A percentile compares a stretch with the other conserved stretches of the same genome.
Conservation (phyloP, 2,888 invertebrate genomes). For the Ceramica pisi region DNA sequence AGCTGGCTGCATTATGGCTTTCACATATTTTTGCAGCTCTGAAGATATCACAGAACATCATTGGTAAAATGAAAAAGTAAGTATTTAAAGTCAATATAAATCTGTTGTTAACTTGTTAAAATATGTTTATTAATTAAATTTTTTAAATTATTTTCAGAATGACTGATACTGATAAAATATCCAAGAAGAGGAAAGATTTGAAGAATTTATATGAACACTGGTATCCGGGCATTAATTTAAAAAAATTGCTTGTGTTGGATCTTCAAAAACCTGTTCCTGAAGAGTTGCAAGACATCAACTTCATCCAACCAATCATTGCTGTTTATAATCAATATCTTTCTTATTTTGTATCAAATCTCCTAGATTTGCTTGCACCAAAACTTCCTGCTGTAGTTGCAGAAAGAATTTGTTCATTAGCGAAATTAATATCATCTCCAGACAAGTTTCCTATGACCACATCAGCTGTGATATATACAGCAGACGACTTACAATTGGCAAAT, state of each 20-base stretch:
- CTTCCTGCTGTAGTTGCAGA: constrained; percentile 73
- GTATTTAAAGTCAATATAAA: constrained; percentile 51
- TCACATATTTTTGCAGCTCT: constrained; percentile 86
- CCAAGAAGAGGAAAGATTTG: constrained; percentile 78
- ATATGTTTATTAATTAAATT: constrained; percentile 7
- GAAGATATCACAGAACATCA: constrained; percentile 81
- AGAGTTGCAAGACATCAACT: constrained; percentile 79
- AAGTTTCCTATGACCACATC: constrained; percentile 68
- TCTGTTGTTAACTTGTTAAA: background rate
- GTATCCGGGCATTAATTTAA: constrained; percentile 83
- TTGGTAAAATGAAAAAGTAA: constrained; percentile 77
- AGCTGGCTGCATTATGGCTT: constrained; percentile 90
- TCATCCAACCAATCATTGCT: constrained; percentile 82
- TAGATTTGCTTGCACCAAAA: constrained; percentile 78
- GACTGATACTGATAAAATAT: constrained; percentile 58
- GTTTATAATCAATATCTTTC: constrained; percentile 82
- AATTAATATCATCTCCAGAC: constrained; percentile 80
- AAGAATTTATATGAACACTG: constrained; percentile 81
- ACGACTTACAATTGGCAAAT: constrained; percentile 78
- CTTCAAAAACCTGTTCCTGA: constrained; percentile 79
- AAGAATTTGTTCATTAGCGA: constrained; percentile 79
- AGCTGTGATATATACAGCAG: constrained; percentile 83
- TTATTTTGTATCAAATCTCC: constrained; percentile 80
- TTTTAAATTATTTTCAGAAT: constrained; percentile 72
- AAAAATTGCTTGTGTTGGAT: constrained; percentile 76